Conservation (phyloP, 2,888 invertebrate species). For the Machimus atricapillus region DNA sequence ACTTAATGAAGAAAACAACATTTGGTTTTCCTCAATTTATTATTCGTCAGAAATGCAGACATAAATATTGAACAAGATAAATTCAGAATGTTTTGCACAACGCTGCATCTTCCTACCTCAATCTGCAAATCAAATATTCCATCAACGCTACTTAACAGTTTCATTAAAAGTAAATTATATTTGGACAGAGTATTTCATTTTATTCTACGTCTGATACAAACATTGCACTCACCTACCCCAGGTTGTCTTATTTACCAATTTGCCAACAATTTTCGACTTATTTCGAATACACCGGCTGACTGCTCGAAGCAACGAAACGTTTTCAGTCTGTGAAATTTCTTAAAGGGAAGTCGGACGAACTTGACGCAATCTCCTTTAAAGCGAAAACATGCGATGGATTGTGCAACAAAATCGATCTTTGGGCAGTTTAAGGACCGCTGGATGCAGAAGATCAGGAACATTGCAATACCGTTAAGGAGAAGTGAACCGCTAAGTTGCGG, state of each 20-base stretch:
- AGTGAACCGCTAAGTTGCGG: not conserved
- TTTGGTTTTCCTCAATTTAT: too few species aligned
- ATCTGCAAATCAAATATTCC: too few species aligned
- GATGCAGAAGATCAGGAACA: not conserved
- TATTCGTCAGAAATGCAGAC: too few species aligned
- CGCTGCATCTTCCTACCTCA: too few species aligned
- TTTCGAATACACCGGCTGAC: not conserved
- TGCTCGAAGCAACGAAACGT: not conserved
- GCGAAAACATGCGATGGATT: not conserved
- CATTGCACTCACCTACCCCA: not conserved
- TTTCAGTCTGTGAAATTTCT: not conserved
- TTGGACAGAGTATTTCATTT: too few species aligned
- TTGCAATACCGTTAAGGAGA: not conserved
- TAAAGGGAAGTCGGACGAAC: not conserved
- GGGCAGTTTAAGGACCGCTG: slow-evolving; percentile 15
- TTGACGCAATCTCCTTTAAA: not conserved
- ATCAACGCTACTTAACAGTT: too few species aligned
- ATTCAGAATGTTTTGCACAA: too few species aligned
- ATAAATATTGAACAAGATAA: too few species aligned
- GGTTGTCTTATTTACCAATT: not conserved
- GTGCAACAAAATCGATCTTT: slow-evolving; percentile 21
- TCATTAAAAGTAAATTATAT: too few species aligned
- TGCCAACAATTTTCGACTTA: not conserved
- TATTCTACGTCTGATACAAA: too few species aligned
- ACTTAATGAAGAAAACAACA: too few species aligned